Conservation (phyloP, 2,113 vertebrate species). For the Hassar affinis region DNA sequence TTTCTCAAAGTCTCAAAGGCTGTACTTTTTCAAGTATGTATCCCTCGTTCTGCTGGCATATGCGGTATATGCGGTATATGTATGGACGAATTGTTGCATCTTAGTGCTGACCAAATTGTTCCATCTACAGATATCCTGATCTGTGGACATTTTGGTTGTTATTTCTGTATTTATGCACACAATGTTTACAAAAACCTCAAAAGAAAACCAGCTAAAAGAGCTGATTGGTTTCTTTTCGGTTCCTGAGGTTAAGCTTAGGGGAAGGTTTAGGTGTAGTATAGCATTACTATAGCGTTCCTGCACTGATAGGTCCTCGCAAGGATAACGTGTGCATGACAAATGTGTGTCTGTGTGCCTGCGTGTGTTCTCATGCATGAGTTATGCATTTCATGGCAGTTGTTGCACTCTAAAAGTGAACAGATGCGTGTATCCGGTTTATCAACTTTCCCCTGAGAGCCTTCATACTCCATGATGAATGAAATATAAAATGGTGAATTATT, state of each 20-base stretch:
- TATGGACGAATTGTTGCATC: background rate
- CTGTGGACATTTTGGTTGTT: background rate
- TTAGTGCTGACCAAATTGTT: background rate
- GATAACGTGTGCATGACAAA: background rate
- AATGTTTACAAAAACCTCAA: background rate
- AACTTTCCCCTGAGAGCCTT: background rate
- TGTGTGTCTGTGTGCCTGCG: conserved; percentile 7
- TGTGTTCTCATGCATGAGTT: conserved; percentile 29
- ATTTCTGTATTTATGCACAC: background rate
- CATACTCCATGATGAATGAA: background rate
- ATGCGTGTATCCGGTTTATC: conserved; percentile 18
- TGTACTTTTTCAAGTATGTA: conserved; percentile 31
- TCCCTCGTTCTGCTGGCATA: background rate
- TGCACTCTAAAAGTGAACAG: conserved; percentile 33
- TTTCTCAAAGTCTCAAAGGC: conserved; percentile 14
- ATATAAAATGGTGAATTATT: background rate
- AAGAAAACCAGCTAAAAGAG: background rate
- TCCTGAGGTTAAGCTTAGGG: background rate
- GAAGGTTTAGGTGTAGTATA: background rate
- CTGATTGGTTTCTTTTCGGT: background rate
- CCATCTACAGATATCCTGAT: background rate
- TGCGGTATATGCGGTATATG: background rate
- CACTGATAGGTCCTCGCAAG: background rate
- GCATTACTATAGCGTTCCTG: background rate
- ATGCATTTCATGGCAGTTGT: conserved; percentile 39